Evolutionary conservation across 2,113 vertebrate species (phyloP).

Genomic region (Salvelinus sp.): DNA sequence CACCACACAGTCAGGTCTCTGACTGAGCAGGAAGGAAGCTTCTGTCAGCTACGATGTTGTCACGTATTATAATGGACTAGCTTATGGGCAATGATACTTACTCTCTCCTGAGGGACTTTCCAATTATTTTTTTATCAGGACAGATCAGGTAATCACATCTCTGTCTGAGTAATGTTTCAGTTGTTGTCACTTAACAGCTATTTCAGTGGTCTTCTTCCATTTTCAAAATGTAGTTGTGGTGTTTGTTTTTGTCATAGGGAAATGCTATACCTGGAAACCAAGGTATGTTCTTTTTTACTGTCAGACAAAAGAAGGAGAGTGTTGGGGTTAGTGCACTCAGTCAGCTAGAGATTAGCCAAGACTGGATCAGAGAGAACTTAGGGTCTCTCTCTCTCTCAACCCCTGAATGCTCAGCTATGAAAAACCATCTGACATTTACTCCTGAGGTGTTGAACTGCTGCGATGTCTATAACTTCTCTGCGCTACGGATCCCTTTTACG

Average conservation of each 20-base stretch:
- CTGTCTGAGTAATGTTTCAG: slow-evolving; percentile 23
- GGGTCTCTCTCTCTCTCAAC: no score
- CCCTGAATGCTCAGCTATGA: no score
- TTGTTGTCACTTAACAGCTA: not conserved
- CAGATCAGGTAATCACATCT: slow-evolving; percentile 55
- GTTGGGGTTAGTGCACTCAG: not conserved
- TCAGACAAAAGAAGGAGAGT: not conserved
- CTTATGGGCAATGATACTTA: slow-evolving; percentile 50
- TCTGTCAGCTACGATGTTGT: slow-evolving; percentile 70
- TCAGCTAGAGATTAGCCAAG: not conserved
- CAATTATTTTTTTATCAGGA: slow-evolving; percentile 66
- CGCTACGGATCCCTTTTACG: no score
- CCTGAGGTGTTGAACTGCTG: no score
- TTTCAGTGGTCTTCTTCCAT: not conserved
- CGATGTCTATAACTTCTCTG: no score
- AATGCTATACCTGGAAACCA: not conserved
- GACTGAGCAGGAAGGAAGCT: slow-evolving; percentile 62
- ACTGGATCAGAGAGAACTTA: no score
- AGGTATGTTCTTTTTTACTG: not conserved
- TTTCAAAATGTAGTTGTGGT: not conserved
- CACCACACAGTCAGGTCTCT: no score
- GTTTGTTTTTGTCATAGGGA: not conserved
- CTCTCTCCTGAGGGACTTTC: slow-evolving; percentile 53
- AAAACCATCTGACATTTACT: no score
- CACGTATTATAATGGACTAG: slow-evolving; percentile 62